These are phyloP conservation scores for Hyphantria cunea DNA, from an alignment of 1,140 invertebrate species.

Conservation along the genomic window DNA sequence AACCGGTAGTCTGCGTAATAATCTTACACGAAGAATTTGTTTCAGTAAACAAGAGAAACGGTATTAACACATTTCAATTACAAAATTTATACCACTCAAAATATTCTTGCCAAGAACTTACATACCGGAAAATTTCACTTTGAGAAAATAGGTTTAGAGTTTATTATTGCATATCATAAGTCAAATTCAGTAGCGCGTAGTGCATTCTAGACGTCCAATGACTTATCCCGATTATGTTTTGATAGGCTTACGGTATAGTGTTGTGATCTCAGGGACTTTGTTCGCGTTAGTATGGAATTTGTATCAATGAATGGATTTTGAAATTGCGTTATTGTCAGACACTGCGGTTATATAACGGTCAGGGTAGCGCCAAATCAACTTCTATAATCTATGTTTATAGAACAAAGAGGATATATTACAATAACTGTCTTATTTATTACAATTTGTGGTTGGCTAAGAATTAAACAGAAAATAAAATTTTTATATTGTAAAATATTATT, in stretches of 20 bases:
- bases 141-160: slow-evolving; percentile 36
- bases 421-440: slow-evolving; percentile 4
- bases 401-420: slow-evolving; percentile 1
- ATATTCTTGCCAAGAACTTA: slow-evolving; percentile 44
- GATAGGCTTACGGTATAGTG: slow-evolving; percentile 59
- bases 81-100: slow-evolving; percentile 32
- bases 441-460: slow-evolving; percentile 1
- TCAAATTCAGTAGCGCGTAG: slow-evolving; percentile 24
- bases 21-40: slow-evolving; percentile 36
- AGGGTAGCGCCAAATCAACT: slow-evolving; percentile 13
- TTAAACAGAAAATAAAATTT: not conserved
- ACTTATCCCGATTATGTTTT: slow-evolving; percentile 63
- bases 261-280: slow-evolving; percentile 58
- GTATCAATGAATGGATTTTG: slow-evolving; percentile 52
- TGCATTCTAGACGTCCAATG: slow-evolving; percentile 48
- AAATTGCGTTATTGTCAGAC: slow-evolving; percentile 37
- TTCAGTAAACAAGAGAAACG: slow-evolving; percentile 40
- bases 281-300: slow-evolving; percentile 52
- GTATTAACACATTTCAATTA: slow-evolving; percentile 40
- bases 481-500: not conserved
- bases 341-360: slow-evolving; percentile 37
- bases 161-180: slow-evolving; percentile 38
- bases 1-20: slow-evolving; percentile 26
- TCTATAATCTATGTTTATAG: slow-evolving; percentile 27
- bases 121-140: slow-evolving; percentile 37